Evolutionary conservation across 92 coral and sea anemone species (phyloP), one percentile per base, ranked within the genome.

Genomic region (Bergia sp.): DNA sequence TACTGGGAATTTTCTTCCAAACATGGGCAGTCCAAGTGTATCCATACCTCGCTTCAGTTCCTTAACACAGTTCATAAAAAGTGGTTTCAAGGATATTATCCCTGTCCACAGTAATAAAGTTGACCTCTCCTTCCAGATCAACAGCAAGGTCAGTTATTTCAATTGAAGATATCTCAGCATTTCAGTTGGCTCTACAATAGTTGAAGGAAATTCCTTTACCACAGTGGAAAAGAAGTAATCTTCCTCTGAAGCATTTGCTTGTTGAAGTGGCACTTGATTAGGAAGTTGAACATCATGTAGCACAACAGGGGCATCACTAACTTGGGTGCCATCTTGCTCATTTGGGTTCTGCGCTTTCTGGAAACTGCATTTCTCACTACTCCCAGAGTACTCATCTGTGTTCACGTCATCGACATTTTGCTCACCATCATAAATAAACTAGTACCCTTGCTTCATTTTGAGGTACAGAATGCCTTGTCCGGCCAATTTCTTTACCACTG

Each of bases 1-100:
- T 72, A 82, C 72, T 58, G 77, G 75, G 23, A 82, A 82, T 38
- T 82, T 82, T 58, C 85, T 85, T 39, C 85, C 90, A 79, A 81
- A 81, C 85, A 79, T 75, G 65, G 86, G 93, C 85, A 91, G 37
- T 78, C 89, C 91, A 43, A 88, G 57, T 82, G 91, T 91, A 82
- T 91, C 89, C 89, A 88, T 82, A 57, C 93, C 91, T 38, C 89
- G 55, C 65, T 69, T 82, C n/a, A 91, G 47, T 43, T 43, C 47
- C 2, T 43, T 43, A 43, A 43, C 47, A 43, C 29, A 29, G 29
- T 29, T 29, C 29, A 29, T 29, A 29, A 29, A 29, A 29, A 29
- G 29, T 29, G 29, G 29, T 29, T 29, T 29, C 29, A 29, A 29
- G 29, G 29, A 29, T 29, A 29, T 29, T 29, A 29, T 29, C 29